These are phyloP conservation scores for Notothenia coriiceps DNA, from an alignment of 2,113 vertebrate genomes.

Conservation along the genomic window DNA sequence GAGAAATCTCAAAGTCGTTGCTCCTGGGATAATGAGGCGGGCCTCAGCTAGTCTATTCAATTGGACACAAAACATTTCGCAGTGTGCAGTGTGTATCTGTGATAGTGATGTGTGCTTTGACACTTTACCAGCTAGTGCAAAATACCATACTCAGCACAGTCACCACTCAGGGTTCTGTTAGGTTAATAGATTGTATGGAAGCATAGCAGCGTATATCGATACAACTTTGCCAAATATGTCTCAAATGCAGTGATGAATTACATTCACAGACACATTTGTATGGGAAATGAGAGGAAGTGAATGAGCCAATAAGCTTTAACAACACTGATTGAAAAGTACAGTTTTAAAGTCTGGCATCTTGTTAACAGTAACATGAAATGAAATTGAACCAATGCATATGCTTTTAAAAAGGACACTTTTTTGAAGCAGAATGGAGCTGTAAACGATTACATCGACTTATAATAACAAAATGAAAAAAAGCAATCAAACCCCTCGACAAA, in stretches of 20 bases:
- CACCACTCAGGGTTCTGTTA: constrained; percentile 13
- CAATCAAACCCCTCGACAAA: background rate
- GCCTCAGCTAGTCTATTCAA: constrained; percentile 66
- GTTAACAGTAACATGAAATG: background rate
- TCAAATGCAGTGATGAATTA: background rate
- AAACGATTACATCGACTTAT: background rate
- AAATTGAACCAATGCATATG: background rate
- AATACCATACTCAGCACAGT: constrained; percentile 46
- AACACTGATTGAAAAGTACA: background rate
- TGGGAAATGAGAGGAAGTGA: background rate
- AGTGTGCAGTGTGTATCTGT: constrained; percentile 67
- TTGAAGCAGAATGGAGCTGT: background rate
- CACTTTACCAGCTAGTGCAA: constrained; percentile 65
- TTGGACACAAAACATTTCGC: constrained; percentile 62
- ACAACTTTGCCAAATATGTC: background rate
- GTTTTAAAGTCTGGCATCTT: background rate
- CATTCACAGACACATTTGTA: background rate
- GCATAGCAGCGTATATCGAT: background rate
- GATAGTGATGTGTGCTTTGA: constrained; percentile 67
- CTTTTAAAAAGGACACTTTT: constrained; percentile 13
- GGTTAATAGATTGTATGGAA: constrained; percentile 8
- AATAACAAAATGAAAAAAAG: constrained; percentile 11
- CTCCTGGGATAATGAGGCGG: constrained; percentile 80
- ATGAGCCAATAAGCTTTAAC: constrained; percentile 5
- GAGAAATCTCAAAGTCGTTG: constrained; percentile 75